A percentile compares a stretch with the other conserved stretches of the same genome.
Evolutionary conservation across 2,113 vertebrate species (phyloP).

Genomic region (Odocoileus hemionus): DNA sequence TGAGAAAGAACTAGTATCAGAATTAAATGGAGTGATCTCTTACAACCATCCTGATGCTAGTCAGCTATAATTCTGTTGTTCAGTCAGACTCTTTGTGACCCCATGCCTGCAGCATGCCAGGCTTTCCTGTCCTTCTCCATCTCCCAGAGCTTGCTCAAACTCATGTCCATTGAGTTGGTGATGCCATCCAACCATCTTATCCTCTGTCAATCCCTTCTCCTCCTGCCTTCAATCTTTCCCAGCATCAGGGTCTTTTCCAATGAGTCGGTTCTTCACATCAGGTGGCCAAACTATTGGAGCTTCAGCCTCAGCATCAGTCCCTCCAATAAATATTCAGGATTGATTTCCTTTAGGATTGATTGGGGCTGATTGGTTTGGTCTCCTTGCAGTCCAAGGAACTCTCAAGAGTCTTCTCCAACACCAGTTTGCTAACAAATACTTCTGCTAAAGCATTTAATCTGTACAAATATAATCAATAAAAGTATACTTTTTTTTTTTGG

Average conservation of each 20-base stretch:
- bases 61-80: background rate
- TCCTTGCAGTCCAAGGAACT: background rate
- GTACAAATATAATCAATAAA: background rate
- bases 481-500: background rate
- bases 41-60: background rate
- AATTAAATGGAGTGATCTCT: background rate
- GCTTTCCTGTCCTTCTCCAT: background rate
- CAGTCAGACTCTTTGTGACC: background rate
- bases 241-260: background rate
- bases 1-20: background rate
- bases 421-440: background rate
- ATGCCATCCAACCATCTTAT: background rate
- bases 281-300: background rate
- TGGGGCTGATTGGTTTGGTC: background rate
- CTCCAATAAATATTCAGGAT: background rate
- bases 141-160: background rate
- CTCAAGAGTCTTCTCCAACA: background rate
- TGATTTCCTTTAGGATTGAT: background rate
- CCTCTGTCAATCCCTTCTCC: background rate
- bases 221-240: background rate
- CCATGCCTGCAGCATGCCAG: background rate
- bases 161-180: background rate
- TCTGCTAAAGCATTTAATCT: background rate
- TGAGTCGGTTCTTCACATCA: background rate
- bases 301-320: background rate